Conservation (phyloP, 2,797 vertebrate genomes). For the Sebastes trivittatus region DNA sequence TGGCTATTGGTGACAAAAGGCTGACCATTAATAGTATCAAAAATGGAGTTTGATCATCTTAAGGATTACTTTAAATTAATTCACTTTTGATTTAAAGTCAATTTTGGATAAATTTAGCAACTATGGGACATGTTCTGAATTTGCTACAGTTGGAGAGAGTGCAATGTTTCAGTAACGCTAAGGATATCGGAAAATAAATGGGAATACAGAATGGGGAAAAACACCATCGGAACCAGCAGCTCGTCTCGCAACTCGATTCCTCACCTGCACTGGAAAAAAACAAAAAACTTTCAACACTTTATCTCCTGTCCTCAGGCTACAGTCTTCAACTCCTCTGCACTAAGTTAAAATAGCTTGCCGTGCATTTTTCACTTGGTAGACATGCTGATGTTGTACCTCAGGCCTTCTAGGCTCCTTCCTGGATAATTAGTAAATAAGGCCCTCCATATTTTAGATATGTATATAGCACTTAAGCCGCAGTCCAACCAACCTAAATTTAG, state of each 20-base stretch:
- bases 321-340: constrained; percentile 22
- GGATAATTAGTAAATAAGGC: constrained; percentile 36
- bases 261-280: constrained; percentile 3
- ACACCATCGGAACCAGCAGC: neutral
- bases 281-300: neutral
- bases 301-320: constrained; percentile 13
- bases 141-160: neutral
- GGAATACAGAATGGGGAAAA: neutral
- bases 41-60: neutral
- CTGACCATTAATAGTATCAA: neutral
- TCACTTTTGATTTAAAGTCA: neutral
- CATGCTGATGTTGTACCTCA: constrained; percentile 11
- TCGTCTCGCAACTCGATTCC: neutral
- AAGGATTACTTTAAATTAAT: neutral
- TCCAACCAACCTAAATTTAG: constrained; percentile 27
- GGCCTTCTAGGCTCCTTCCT: constrained; percentile 26
- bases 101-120: neutral
- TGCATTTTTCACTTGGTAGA: constrained; percentile 23
- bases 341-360: constrained; percentile 33
- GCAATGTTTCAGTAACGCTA: neutral
- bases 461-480: constrained; percentile 10
- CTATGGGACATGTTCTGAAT: neutral
- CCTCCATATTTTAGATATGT: neutral
- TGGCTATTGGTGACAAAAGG: neutral
- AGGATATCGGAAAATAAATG: neutral